Percentiles rank a stretch among this genome's conserved stretches.
These are phyloP conservation scores for Peromyscus leucopus DNA, from an alignment of 2,113 vertebrate genomes.

Conservation along the genomic window DNA sequence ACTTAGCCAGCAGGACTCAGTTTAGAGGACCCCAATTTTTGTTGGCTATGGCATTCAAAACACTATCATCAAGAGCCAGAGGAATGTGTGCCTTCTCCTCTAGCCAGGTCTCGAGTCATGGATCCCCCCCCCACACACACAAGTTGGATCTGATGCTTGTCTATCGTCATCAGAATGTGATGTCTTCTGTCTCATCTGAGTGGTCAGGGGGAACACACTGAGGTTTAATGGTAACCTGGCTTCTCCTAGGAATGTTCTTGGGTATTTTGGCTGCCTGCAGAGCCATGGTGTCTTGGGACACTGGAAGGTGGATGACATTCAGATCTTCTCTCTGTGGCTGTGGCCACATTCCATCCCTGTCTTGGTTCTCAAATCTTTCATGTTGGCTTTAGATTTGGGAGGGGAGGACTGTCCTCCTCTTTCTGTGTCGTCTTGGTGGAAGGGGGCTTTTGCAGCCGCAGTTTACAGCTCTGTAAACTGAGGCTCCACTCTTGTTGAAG, in stretches of 20 bases:
- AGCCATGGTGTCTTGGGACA: neutral
- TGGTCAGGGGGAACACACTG: neutral
- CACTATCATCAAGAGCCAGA: neutral
- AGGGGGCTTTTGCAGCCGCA: neutral
- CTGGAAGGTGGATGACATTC: neutral
- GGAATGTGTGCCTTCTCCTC: neutral
- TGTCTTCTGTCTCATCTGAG: neutral
- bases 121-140: neutral
- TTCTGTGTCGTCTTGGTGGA: neutral
- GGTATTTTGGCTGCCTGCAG: neutral
- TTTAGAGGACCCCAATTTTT: neutral
- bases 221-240: neutral
- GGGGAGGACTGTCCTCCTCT: neutral
- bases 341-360: neutral
- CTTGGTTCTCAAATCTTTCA: neutral
- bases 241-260: neutral
- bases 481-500: neutral
- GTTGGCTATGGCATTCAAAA: neutral
- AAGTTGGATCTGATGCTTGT: neutral
- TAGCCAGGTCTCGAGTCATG: neutral
- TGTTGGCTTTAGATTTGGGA: neutral
- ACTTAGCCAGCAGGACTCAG: neutral
- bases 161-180: neutral
- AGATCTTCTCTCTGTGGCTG: neutral
- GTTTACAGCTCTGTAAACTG: neutral